A percentile compares a stretch with the other conserved stretches of the same genome.
Evolutionary conservation across 2,797 vertebrate species (phyloP).

Genomic region (Chromobotia macracanthus): DNA sequence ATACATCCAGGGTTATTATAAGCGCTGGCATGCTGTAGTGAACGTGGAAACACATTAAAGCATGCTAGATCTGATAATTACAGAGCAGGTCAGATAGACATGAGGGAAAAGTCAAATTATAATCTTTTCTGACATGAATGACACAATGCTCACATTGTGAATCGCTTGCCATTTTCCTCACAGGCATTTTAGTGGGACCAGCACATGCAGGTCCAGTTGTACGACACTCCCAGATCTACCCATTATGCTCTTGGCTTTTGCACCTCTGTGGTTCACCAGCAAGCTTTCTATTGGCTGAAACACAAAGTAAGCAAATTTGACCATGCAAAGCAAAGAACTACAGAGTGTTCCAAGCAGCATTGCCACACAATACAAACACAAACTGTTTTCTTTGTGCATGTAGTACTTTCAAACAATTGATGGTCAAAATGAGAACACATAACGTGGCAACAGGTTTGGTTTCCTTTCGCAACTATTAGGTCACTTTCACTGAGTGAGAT

Average conservation of each 20-base stretch:
- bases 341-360: not conserved
- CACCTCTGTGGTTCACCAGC: constrained; percentile 74
- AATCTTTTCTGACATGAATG: constrained; percentile 26
- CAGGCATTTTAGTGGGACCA: constrained; percentile 55
- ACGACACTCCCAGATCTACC: constrained; percentile 75
- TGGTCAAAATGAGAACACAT: constrained; percentile 10
- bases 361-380: not conserved
- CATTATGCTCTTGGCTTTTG: constrained; percentile 79
- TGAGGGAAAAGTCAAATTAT: constrained; percentile 10
- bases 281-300: constrained; percentile 72
- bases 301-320: constrained; percentile 77
- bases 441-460: constrained; percentile 19
- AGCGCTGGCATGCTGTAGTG: not conserved
- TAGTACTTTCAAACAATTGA: constrained; percentile 14
- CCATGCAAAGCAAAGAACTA: constrained; percentile 62
- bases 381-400: constrained; percentile 2
- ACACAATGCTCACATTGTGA: constrained; percentile 27
- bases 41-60: constrained; percentile 25
- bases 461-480: not conserved
- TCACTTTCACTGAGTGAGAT: not conserved
- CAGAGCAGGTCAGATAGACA: constrained; percentile 29
- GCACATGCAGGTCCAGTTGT: constrained; percentile 70
- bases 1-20: constrained; percentile 20
- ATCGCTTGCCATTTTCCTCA: constrained; percentile 8
- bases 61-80: constrained; percentile 30